Evolutionary conservation across 2,797 vertebrate genomes (phyloP).

Genomic region (Synaphobranchus kaupii): DNA sequence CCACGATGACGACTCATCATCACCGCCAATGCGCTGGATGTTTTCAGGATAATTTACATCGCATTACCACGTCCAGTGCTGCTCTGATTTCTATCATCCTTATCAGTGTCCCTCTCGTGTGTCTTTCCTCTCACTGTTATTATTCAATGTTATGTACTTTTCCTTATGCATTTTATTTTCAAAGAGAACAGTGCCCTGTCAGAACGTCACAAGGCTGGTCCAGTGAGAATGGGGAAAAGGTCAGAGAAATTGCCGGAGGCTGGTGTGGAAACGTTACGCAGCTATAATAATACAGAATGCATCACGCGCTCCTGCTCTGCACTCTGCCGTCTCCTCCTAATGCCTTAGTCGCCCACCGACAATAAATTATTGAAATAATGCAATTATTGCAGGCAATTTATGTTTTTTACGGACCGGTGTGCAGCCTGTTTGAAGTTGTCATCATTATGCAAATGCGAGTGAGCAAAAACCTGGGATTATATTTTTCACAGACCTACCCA

Average conservation of each 20-base stretch:
- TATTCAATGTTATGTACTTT: slow-evolving; percentile 9
- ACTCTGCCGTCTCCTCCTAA: background rate
- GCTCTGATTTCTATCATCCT: slow-evolving; percentile 14
- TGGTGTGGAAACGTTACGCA: too few species aligned
- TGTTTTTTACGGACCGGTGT: background rate
- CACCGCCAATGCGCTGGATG: background rate
- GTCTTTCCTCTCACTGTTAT: background rate
- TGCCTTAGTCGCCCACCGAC: background rate
- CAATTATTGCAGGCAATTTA: background rate
- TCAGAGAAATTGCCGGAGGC: background rate
- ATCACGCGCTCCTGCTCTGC: background rate
- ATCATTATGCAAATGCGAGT: background rate
- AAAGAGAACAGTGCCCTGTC: background rate
- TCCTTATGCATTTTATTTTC: background rate
- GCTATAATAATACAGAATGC: background rate
- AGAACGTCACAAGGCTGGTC: background rate
- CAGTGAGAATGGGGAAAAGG: slow-evolving; percentile 1
- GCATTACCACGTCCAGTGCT: background rate
- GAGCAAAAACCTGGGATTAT: background rate
- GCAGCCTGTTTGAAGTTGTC: background rate
- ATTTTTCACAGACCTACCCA: background rate
- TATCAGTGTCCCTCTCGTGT: background rate
- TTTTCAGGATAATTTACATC: slow-evolving; percentile 14
- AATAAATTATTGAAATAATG: background rate
- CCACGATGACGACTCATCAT: slow-evolving; percentile 11